Evolutionary conservation across 2,113 vertebrate species (phyloP).

Genomic region (Oncorhynchus gorbuscha): DNA sequence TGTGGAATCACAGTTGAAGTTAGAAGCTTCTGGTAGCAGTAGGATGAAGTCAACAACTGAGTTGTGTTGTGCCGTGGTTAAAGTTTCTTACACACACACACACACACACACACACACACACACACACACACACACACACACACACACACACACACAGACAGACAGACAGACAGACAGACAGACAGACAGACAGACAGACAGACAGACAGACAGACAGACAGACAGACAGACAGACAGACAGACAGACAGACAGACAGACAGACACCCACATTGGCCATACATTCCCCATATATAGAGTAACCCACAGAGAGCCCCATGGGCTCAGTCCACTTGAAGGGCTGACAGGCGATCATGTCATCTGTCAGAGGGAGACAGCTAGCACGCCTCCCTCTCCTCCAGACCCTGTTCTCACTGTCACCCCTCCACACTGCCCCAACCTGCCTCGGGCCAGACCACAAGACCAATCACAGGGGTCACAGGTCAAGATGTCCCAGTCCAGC

Average conservation of each 20-base stretch:
- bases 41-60: neutral
- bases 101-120: too few species aligned
- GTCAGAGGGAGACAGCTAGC: conserved; percentile 81
- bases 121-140: neutral
- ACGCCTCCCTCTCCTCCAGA: conserved; percentile 81
- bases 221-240: too few species aligned
- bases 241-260: too few species aligned
- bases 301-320: conserved; percentile 21
- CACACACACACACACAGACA: too few species aligned
- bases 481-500: conserved; percentile 65
- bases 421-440: conserved; percentile 66
- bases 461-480: conserved; percentile 81
- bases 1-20: neutral
- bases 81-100: neutral
- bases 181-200: too few species aligned
- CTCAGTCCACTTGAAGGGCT: conserved; percentile 17
- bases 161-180: too few species aligned
- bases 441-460: conserved; percentile 79
- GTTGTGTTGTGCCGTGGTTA: conserved; percentile 4
- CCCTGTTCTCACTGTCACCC: conserved; percentile 79
- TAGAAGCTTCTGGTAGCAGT: too few species aligned
- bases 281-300: neutral
- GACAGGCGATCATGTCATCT: conserved; percentile 74
- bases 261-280: neutral
- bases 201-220: too few species aligned